Evolutionary conservation across 2,113 vertebrate genomes (phyloP).

Genomic region (Vulpes lagopus): DNA sequence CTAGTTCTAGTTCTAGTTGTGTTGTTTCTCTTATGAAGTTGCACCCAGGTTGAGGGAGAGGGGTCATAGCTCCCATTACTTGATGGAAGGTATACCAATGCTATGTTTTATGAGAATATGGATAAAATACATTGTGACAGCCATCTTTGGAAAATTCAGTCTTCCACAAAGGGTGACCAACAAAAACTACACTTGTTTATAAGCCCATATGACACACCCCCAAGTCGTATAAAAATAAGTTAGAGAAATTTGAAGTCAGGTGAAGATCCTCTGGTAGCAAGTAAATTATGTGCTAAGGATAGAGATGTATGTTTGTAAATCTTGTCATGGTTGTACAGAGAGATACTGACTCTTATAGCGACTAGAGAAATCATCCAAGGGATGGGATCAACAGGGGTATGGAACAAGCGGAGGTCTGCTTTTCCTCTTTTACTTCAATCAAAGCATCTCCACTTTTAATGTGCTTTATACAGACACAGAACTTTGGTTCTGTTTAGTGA

Average conservation of each 20-base stretch:
- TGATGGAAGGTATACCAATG: neutral
- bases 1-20: too few species aligned
- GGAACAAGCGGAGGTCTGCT: neutral
- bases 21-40: neutral
- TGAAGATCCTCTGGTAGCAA: neutral
- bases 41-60: neutral
- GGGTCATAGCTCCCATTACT: too few species aligned
- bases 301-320: neutral
- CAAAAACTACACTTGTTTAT: neutral
- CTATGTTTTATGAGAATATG: neutral
- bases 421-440: neutral
- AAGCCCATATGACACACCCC: neutral
- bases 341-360: neutral
- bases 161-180: neutral
- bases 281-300: neutral
- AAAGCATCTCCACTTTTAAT: neutral
- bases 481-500: neutral
- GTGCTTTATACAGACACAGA: neutral
- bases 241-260: neutral
- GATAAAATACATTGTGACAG: neutral
- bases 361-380: neutral
- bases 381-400: fast-evolving
- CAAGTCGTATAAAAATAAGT: neutral
- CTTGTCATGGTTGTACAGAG: neutral
- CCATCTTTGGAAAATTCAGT: neutral